Percentiles rank a stretch among this genome's conserved stretches.
Conservation (phyloP, 2,113 vertebrate genomes). For the Ictidomys tridecemlineatus region DNA sequence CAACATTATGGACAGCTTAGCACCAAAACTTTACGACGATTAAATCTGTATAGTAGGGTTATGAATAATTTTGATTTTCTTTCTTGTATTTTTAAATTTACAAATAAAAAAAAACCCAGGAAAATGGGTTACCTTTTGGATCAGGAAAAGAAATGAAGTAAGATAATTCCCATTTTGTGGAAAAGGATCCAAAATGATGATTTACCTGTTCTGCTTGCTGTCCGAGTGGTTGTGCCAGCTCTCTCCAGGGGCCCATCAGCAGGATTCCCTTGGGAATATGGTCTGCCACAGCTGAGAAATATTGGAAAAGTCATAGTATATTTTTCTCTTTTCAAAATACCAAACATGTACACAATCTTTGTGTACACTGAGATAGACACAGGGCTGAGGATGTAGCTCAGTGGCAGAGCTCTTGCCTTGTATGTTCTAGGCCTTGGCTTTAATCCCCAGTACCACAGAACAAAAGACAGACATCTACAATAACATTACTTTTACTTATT, state of each 20-base stretch:
- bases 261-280: constrained; percentile 91
- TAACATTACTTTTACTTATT: neutral
- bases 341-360: neutral
- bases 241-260: constrained; percentile 89
- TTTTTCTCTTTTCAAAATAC: neutral
- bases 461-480: neutral
- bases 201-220: constrained; percentile 92
- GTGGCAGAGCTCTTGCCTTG: neutral
- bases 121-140: neutral
- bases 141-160: neutral
- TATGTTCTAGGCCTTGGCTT: neutral
- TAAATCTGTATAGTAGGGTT: neutral
- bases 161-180: neutral
- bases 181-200: neutral
- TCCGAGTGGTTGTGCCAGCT: constrained; percentile 81
- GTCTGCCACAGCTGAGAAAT: constrained; percentile 94
- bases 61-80: neutral
- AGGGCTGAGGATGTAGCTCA: neutral
- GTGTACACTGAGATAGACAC: neutral
- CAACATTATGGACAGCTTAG: neutral
- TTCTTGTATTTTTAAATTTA: neutral
- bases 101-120: neutral
- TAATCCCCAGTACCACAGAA: neutral
- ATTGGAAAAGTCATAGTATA: neutral
- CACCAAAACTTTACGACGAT: neutral